phyloP scores from a whole-genome alignment of 2,113 vertebrate species.

The Dipodomys stephensi region DNA sequence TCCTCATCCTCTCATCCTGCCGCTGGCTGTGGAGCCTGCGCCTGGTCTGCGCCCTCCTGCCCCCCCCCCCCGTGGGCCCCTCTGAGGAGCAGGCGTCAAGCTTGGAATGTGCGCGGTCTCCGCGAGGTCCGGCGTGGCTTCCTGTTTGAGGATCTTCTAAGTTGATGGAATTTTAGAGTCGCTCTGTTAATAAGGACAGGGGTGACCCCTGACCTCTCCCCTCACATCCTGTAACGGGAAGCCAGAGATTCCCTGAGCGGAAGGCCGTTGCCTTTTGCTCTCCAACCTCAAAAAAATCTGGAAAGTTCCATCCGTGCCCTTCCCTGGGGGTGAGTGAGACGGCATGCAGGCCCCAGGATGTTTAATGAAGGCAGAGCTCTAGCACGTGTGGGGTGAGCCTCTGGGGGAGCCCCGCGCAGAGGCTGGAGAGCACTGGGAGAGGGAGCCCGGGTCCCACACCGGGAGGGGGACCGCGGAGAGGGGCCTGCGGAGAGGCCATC shows the following conservation, averaged over 20 bases:
- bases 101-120: neutral
- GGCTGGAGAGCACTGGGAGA: neutral
- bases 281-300: slow-evolving; percentile 37
- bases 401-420: neutral
- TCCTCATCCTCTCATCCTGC: neutral
- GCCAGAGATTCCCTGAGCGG: slow-evolving; percentile 25
- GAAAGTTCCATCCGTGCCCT: slow-evolving; percentile 54
- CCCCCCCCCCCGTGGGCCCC: neutral
- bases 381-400: too few relatives aligned
- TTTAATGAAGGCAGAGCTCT: neutral
- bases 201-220: slow-evolving; percentile 53
- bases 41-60: neutral
- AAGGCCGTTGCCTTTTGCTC: slow-evolving; percentile 50
- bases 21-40: neutral
- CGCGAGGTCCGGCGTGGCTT: slow-evolving; percentile 42
- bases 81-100: neutral
- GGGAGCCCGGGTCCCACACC: too few relatives aligned
- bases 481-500: slow-evolving; percentile 48
- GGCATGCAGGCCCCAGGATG: fast-evolving
- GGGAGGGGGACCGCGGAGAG: neutral
- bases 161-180: slow-evolving; percentile 76
- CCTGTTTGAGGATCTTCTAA: slow-evolving; percentile 63
- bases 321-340: neutral
- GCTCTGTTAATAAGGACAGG: slow-evolving; percentile 49
- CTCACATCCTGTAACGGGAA: slow-evolving; percentile 76